A percentile compares a stretch with the other conserved stretches of the same genome.
phyloP scores from a whole-genome alignment of 2,113 vertebrate genomes.

The Ictidomys tridecemlineatus region DNA sequence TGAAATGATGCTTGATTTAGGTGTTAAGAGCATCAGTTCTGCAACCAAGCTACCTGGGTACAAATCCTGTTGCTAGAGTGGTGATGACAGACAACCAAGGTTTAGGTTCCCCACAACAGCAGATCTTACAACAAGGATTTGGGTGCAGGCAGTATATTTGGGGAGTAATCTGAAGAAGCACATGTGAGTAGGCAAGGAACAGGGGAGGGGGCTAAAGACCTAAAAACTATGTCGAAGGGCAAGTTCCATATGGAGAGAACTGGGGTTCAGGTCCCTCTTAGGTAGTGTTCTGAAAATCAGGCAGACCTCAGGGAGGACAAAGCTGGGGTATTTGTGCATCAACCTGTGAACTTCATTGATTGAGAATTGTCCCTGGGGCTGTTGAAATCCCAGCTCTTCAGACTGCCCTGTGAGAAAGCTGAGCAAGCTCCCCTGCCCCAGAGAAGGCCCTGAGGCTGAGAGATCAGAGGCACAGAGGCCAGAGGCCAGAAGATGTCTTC shows the following conservation, averaged over 20 bases:
- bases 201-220: rapidly evolving
- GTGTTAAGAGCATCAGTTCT: background rate
- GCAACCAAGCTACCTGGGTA: background rate
- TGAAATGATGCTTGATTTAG: background rate
- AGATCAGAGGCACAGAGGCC: background rate
- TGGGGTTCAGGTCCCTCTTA: background rate
- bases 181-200: background rate
- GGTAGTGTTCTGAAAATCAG: background rate
- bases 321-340: background rate
- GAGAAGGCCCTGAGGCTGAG: background rate
- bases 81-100: too few species aligned
- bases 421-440: background rate
- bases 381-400: background rate
- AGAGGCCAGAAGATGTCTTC: background rate
- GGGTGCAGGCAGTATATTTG: background rate
- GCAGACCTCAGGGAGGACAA: background rate
- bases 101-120: background rate
- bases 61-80: background rate
- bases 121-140: background rate
- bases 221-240: background rate
- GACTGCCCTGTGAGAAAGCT: background rate
- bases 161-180: background rate
- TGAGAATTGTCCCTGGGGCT: background rate
- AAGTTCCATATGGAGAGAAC: background rate
- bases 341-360: background rate